phyloP scores from a whole-genome alignment of 2,797 vertebrate genomes.

The Chromis chromis region DNA sequence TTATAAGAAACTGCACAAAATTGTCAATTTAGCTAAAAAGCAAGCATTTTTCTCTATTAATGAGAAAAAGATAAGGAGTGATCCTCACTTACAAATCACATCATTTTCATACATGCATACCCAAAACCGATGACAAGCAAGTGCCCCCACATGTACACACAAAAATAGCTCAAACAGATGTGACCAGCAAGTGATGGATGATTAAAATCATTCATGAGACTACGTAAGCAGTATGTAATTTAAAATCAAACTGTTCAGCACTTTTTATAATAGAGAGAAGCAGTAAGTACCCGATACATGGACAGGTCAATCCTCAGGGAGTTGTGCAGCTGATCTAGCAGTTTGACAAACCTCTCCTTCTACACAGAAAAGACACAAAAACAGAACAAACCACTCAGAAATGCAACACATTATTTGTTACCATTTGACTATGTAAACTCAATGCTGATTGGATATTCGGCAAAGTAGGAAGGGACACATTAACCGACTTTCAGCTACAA shows the following conservation, averaged over 20 bases:
- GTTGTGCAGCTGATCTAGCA: slow-evolving; percentile 97
- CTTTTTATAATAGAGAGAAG: slow-evolving; percentile 11
- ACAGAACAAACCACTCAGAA: slow-evolving; percentile 71
- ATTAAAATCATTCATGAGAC: slow-evolving; percentile 9
- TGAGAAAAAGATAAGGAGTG: not conserved
- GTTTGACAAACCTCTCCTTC: slow-evolving; percentile 98
- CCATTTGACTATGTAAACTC: slow-evolving; percentile 49
- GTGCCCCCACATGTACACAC: not conserved
- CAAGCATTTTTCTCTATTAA: not conserved
- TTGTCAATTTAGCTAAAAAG: not conserved
- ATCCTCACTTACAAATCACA: not conserved
- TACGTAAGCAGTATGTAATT: slow-evolving; percentile 5
- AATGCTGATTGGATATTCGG: slow-evolving; percentile 42
- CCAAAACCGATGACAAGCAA: slow-evolving; percentile 9
- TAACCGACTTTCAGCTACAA: slow-evolving; percentile 6
- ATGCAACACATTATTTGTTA: slow-evolving; percentile 19
- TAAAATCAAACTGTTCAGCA: slow-evolving; percentile 7
- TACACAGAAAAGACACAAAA: slow-evolving; percentile 85
- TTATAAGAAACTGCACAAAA: slow-evolving; percentile 3
- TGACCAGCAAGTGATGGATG: not conserved
- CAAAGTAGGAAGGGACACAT: slow-evolving; percentile 30
- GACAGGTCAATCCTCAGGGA: slow-evolving; percentile 96
- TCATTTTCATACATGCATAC: slow-evolving; percentile 1
- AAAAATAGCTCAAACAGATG: slow-evolving; percentile 22
- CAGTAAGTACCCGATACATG: slow-evolving; percentile 93